phyloP scores from a whole-genome alignment of 2,113 vertebrate species.

The Arothron firmamentum region DNA sequence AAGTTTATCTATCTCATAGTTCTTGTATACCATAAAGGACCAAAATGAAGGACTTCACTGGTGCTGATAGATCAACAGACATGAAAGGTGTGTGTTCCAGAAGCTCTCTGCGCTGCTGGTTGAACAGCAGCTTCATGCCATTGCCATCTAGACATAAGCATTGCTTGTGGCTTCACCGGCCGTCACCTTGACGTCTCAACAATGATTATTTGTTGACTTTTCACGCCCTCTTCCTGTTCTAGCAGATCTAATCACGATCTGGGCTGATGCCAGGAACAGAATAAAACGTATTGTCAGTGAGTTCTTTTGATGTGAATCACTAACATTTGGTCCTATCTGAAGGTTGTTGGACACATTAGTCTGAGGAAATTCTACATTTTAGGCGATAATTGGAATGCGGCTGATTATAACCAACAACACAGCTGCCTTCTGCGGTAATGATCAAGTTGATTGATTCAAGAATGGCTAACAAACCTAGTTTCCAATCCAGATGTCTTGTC shows the following conservation, averaged over 20 bases:
- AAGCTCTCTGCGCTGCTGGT: conserved; percentile 2
- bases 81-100: neutral
- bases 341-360: too few relatives aligned
- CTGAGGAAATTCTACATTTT: too few relatives aligned
- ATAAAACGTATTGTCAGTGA: neutral
- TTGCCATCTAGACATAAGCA: conserved; percentile 1
- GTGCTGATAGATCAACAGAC: conserved; percentile 5
- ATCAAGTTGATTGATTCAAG: too few relatives aligned
- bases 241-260: neutral
- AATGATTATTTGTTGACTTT: conserved; percentile 29
- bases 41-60: neutral
- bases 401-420: too few relatives aligned
- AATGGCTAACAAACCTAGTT: too few relatives aligned
- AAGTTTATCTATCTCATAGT: neutral
- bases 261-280: neutral
- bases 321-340: too few relatives aligned
- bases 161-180: conserved; percentile 12
- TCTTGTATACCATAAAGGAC: neutral
- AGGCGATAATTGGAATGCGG: too few relatives aligned
- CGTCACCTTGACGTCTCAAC: conserved; percentile 14
- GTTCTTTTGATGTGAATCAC: too few relatives aligned
- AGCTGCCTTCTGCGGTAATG: too few relatives aligned
- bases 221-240: conserved; percentile 22
- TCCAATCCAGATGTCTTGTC: too few relatives aligned
- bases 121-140: conserved; percentile 1